Evolutionary conservation across 1,140 invertebrate species (phyloP).

Genomic region (Bombus superbus): DNA sequence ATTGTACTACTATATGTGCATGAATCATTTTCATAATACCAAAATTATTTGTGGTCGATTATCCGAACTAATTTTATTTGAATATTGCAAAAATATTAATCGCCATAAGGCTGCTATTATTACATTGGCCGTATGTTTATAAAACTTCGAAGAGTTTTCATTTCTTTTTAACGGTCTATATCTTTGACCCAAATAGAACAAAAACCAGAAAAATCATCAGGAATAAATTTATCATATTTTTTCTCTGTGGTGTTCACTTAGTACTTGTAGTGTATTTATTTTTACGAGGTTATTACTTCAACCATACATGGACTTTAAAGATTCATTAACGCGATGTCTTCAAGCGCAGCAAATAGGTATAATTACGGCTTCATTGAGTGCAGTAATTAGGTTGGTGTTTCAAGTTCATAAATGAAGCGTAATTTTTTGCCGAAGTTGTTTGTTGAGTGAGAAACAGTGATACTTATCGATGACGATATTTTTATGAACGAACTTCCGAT

Average conservation of each 20-base stretch:
- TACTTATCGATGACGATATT: too few species aligned
- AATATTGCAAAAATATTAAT: too few species aligned
- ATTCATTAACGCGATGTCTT: background rate
- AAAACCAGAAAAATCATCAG: background rate
- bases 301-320: background rate
- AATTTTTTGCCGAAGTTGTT: background rate
- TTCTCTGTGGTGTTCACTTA: background rate
- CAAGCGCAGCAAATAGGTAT: background rate
- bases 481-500: background rate
- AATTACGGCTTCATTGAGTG: background rate
- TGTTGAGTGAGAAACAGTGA: background rate
- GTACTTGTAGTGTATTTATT: background rate
- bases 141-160: too few species aligned
- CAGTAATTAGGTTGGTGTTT: background rate
- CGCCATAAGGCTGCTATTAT: too few species aligned
- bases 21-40: too few species aligned
- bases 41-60: too few species aligned
- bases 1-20: too few species aligned
- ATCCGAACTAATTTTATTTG: too few species aligned
- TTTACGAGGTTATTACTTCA: background rate
- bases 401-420: background rate
- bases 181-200: background rate
- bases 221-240: background rate
- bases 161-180: too few species aligned
- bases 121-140: too few species aligned